Conservation (phyloP, 1,140 invertebrate species). For the Scaptomyza pallida region DNA sequence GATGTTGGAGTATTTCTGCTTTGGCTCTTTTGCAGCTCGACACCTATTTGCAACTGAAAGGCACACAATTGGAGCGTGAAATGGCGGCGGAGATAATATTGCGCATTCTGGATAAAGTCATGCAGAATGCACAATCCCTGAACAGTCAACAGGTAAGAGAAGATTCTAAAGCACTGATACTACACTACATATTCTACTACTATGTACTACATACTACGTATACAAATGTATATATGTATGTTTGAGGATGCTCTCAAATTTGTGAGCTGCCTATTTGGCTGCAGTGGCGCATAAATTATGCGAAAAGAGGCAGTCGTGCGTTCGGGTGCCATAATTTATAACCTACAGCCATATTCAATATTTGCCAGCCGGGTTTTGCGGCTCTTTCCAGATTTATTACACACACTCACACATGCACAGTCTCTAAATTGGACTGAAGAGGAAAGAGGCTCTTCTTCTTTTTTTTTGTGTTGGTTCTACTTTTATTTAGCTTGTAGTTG, state of each 20-base stretch:
- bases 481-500: constrained; percentile 73
- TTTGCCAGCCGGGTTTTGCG: constrained; percentile 62
- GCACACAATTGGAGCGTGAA: constrained; percentile 83
- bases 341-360: constrained; percentile 79
- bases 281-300: constrained; percentile 72
- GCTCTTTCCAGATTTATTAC: constrained; percentile 62
- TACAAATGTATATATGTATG: not conserved
- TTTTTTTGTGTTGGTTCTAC: constrained; percentile 44
- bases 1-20: constrained; percentile 42
- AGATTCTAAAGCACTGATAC: not conserved
- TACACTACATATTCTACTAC: constrained; percentile 12
- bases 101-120: constrained; percentile 83
- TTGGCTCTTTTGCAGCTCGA: constrained; percentile 77
- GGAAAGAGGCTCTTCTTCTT: constrained; percentile 4
- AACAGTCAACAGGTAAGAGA: constrained; percentile 83
- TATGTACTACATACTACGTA: not conserved
- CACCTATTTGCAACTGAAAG: constrained; percentile 83
- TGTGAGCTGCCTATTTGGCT: constrained; percentile 34
- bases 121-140: constrained; percentile 82
- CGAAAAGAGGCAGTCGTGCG: constrained; percentile 42
- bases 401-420: constrained; percentile 24
- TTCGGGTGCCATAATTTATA: constrained; percentile 75
- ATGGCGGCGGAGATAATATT: constrained; percentile 83
- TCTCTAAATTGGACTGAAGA: constrained; percentile 12
- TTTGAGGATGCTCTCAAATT: not conserved